phyloP scores from a whole-genome alignment of 2,113 vertebrate species.

The Boulengeromyrus knoepffleri region DNA sequence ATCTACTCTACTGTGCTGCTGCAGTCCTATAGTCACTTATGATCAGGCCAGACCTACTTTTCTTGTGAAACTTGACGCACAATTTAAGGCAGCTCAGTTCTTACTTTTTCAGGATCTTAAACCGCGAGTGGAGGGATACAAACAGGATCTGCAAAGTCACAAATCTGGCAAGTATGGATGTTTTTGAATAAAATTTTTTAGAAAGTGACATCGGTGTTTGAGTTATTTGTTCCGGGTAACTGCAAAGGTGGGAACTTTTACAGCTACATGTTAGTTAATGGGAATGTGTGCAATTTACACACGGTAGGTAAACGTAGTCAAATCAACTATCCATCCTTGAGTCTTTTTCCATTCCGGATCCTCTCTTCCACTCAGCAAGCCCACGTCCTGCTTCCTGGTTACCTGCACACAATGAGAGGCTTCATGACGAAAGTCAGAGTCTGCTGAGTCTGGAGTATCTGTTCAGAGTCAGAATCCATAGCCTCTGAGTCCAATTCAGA shows the following conservation, averaged over 20 bases:
- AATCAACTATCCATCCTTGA: not conserved
- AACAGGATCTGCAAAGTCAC: not conserved
- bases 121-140: not conserved
- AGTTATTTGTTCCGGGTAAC: not conserved
- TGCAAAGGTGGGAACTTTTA: not conserved
- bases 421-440: not conserved
- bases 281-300: not conserved
- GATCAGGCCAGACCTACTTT: not conserved
- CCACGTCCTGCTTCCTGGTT: not conserved
- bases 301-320: not conserved
- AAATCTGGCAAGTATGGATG: not conserved
- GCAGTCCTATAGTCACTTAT: not conserved
- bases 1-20: not conserved
- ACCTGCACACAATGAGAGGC: not conserved
- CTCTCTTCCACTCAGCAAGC: not conserved
- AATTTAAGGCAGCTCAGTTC: too few relatives aligned
- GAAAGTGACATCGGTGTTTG: not conserved
- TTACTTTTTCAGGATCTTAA: not conserved
- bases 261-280: not conserved
- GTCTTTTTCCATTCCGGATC: not conserved
- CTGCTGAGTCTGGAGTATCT: not conserved
- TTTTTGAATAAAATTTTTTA: not conserved
- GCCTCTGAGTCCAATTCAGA: too few relatives aligned
- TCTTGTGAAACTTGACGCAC: too few relatives aligned
- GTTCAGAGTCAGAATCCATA: too few relatives aligned